phyloP scores from a whole-genome alignment of 1,140 invertebrate species.

The Aphaenogaster rudis region DNA sequence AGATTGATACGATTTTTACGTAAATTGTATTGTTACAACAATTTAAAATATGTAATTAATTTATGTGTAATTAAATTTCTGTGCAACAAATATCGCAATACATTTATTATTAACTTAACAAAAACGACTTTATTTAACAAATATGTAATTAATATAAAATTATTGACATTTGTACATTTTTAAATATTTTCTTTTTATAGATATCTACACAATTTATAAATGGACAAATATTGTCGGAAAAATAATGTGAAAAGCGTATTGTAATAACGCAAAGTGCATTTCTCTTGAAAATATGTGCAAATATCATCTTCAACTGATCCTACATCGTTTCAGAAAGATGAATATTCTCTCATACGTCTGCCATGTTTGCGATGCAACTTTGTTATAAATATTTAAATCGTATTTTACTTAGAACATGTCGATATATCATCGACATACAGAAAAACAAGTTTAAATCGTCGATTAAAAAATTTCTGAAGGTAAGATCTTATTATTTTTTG shows the following conservation, averaged over 20 bases:
- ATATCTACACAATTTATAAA: background rate
- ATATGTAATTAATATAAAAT: background rate
- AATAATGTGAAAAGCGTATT: background rate
- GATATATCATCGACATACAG: background rate
- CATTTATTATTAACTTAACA: background rate
- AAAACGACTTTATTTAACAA: background rate
- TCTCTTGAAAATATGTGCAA: background rate
- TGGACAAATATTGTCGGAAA: background rate
- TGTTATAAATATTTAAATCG: background rate
- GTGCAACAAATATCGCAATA: background rate
- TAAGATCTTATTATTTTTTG: background rate
- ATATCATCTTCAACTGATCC: background rate
- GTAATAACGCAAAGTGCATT: conserved; percentile 18
- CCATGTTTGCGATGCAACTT: background rate
- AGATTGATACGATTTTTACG: background rate
- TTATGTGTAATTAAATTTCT: background rate
- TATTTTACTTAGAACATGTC: background rate
- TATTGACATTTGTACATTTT: background rate
- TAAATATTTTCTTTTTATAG: background rate
- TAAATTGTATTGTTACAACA: background rate
- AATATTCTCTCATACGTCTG: background rate
- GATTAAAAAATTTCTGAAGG: background rate
- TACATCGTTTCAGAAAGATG: background rate
- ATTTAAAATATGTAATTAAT: conserved; percentile 7
- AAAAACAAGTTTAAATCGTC: background rate